Evolutionary conservation across 2,113 vertebrate species (phyloP), one percentile per base, ranked within the genome.

Genomic region (Hymenochirus boettgeri): DNA sequence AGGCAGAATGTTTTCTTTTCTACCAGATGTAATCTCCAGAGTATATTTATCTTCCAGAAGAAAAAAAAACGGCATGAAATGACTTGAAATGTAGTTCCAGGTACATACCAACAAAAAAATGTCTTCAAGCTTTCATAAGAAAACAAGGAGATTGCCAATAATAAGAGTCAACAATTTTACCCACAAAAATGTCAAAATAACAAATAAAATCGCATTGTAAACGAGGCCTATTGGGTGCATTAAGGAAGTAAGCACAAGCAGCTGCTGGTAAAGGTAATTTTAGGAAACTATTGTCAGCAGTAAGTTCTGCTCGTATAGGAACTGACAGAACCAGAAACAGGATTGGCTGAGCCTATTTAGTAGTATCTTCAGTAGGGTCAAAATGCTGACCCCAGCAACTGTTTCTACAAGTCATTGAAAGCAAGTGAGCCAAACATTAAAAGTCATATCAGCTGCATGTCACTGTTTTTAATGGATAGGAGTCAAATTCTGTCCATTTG

Each of bases 11-110:
- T 35, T 37, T 47, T 52, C 29, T 37, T 23, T 48, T 48, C 25
- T 47, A 57, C 63, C 63, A 65, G 63, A 65, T 65, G 63, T 57
- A 65, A 57, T 48, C 63, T 65, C 63, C 1, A 17, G 63, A 50
- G 63, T 25, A 31, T 50, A 57, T 65, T 57, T 57, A 55, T 56
- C 26, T 27, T 65, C 53, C 39, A 48, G 57, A 47, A 65, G 33
- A 59, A 25, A 39, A 26, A n/a, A 62, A 62, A 19, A 25, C 60
- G 33, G 48, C 62, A 65, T 42, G 51, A 65, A 45, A 47, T 65
- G 51, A 65, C 62, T 57, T 57, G 54, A 47, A 48, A 57, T 22
- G 19, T 21, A n/a, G 51, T 57, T 50, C 63, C 63, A 57, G 42
- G 63, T 65, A 65, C 63, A 65, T 57, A 57, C 63, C 63, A 48